These are phyloP conservation scores for Bombus picipes DNA, from an alignment of 1,140 invertebrate species.

Conservation along the genomic window DNA sequence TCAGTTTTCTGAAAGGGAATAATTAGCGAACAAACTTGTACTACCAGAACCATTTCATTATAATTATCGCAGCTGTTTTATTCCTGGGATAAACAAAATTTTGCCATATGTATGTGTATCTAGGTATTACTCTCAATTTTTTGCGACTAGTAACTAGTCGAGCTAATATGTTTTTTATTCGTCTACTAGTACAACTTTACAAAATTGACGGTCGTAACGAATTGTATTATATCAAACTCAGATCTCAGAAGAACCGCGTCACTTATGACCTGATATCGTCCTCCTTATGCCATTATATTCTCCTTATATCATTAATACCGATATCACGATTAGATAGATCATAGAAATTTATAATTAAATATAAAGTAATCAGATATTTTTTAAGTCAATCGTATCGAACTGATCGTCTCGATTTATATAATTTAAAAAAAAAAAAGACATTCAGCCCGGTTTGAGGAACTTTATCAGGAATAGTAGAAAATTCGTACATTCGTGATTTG, in stretches of 20 bases:
- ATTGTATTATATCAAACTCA: background rate
- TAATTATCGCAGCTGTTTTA: background rate
- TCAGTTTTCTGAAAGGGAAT: background rate
- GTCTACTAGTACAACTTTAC: too few species aligned
- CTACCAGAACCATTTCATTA: background rate
- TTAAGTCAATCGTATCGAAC: too few species aligned
- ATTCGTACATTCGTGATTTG: too few species aligned
- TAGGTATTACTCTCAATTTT: too few species aligned
- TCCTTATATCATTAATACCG: background rate
- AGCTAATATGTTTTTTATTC: too few species aligned
- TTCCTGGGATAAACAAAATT: background rate
- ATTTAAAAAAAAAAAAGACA: background rate
- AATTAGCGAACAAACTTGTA: background rate
- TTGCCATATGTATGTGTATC: too few species aligned
- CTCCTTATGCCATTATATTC: background rate
- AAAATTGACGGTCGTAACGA: background rate
- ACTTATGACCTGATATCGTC: background rate
- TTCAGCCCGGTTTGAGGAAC: background rate
- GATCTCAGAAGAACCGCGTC: too few species aligned
- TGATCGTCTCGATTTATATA: background rate
- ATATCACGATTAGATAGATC: fast-evolving
- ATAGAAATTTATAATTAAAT: background rate
- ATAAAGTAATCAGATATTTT: background rate
- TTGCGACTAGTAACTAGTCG: too few species aligned
- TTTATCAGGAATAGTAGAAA: too few species aligned